A percentile compares a stretch with the other conserved stretches of the same genome.
phyloP scores from a whole-genome alignment of 2,113 vertebrate genomes.

The Chionis minor region DNA sequence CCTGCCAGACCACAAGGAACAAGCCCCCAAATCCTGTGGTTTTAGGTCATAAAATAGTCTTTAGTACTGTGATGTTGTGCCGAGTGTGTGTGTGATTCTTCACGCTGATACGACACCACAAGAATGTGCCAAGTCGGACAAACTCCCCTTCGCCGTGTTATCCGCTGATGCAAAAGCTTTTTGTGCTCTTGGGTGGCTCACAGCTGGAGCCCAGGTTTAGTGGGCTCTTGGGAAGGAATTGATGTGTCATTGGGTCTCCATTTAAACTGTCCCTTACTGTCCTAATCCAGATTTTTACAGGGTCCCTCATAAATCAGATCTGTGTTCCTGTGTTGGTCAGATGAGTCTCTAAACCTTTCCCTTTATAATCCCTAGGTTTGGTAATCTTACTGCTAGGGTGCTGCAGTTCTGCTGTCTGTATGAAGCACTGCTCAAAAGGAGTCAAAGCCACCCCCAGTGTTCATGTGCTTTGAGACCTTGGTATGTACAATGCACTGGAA shows the following conservation, averaged over 20 bases:
- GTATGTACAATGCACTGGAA: not conserved
- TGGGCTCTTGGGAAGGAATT: not conserved
- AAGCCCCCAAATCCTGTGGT: not conserved
- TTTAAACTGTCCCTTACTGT: not conserved
- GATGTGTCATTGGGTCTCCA: not conserved
- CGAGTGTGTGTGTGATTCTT: not conserved
- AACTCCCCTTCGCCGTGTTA: not conserved
- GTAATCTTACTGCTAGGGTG: not conserved
- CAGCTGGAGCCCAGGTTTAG: not conserved
- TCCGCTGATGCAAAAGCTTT: not conserved
- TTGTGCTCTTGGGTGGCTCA: not conserved
- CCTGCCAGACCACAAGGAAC: not conserved
- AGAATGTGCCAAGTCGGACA: not conserved
- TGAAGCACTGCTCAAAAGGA: not conserved
- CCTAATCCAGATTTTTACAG: not conserved
- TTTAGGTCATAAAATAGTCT: not conserved
- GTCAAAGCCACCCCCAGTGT: not conserved
- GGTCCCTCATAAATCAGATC: not conserved
- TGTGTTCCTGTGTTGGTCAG: not conserved
- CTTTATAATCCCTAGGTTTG: not conserved
- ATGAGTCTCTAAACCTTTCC: not conserved
- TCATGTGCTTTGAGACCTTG: not conserved
- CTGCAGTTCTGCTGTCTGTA: not conserved
- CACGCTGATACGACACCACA: fast-evolving
- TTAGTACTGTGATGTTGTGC: not conserved